A percentile compares a stretch with the other conserved stretches of the same genome.
These are phyloP conservation scores for Philotrypesis tridentata DNA, from an alignment of 1,140 invertebrate genomes.

Conservation along the genomic window DNA sequence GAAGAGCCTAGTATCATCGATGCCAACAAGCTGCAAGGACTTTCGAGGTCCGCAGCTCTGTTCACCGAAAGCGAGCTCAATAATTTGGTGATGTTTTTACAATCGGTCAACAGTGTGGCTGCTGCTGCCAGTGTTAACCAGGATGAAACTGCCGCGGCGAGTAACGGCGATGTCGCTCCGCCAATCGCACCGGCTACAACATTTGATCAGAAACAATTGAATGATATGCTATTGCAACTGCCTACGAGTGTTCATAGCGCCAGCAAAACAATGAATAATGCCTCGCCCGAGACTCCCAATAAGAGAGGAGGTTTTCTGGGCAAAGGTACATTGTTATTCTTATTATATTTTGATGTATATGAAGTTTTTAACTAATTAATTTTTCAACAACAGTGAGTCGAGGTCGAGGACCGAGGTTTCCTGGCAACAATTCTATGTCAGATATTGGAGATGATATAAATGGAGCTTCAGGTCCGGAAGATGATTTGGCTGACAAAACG, in stretches of 20 bases:
- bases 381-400: conserved; percentile 54
- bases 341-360: conserved; percentile 3
- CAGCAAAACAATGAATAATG: conserved; percentile 59
- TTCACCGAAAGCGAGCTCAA: conserved; percentile 82
- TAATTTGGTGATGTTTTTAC: conserved; percentile 76
- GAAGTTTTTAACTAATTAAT: conserved; percentile 1
- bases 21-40: conserved; percentile 76
- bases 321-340: conserved; percentile 62
- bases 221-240: conserved; percentile 66
- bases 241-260: conserved; percentile 54
- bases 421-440: conserved; percentile 52
- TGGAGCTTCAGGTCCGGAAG: conserved; percentile 64
- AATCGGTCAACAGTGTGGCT: conserved; percentile 51
- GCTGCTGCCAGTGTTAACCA: neutral
- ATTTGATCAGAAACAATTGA: conserved; percentile 63
- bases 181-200: conserved; percentile 15
- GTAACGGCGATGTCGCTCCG: conserved; percentile 33
- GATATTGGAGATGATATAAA: conserved; percentile 69
- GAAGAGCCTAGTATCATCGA: conserved; percentile 75
- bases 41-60: conserved; percentile 78
- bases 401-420: conserved; percentile 57
- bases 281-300: conserved; percentile 59
- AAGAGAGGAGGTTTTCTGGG: conserved; percentile 64
- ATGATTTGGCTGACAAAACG: conserved; percentile 64
- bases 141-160: conserved; percentile 17